These are phyloP conservation scores for Origma solitaria DNA, from an alignment of 2,113 vertebrate genomes.

Conservation along the genomic window DNA sequence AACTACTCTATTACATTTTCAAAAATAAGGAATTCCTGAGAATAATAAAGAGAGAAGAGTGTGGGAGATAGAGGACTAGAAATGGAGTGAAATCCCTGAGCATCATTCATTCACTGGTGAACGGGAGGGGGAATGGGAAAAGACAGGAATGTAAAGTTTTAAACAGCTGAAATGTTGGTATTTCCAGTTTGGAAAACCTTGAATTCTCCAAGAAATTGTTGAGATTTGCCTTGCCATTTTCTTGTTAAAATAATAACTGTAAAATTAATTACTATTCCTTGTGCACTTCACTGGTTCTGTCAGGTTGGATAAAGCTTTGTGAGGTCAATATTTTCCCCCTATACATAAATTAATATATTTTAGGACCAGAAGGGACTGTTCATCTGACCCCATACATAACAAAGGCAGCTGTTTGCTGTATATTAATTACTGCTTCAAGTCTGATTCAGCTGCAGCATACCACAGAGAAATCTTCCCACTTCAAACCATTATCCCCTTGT, in stretches of 20 bases:
- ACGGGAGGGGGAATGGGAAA: not conserved
- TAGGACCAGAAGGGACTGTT: not conserved
- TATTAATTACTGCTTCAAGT: not conserved
- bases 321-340: not conserved
- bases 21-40: not conserved
- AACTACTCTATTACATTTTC: not conserved
- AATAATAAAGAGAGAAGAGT: not conserved
- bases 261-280: not conserved
- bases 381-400: not conserved
- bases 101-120: not conserved
- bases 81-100: not conserved
- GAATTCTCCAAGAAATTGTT: not conserved
- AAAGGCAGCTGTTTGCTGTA: not conserved
- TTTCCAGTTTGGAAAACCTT: not conserved
- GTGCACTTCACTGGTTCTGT: not conserved
- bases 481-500: not conserved
- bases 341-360: conserved; percentile 15
- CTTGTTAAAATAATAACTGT: not conserved
- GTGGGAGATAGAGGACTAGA: not conserved
- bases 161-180: not conserved
- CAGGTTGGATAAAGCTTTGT: not conserved
- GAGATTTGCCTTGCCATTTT: not conserved
- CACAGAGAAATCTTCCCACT: not conserved
- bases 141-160: not conserved
- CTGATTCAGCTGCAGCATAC: not conserved